Evolutionary conservation across 2,888 invertebrate genomes (phyloP).

Genomic region (Xylocampa areola): DNA sequence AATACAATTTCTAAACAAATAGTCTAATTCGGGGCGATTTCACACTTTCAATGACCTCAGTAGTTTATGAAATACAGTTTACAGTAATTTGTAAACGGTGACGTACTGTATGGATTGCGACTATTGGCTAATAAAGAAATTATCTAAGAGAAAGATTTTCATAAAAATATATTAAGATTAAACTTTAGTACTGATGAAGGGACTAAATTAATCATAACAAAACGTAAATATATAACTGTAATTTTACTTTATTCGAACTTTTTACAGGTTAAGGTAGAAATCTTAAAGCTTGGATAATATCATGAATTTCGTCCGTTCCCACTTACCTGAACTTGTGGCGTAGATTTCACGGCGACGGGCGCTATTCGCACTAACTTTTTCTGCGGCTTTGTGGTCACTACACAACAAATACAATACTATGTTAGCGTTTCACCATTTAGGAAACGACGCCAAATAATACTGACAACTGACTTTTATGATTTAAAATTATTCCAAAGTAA

Average conservation of each 20-base stretch:
- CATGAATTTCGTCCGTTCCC: not conserved
- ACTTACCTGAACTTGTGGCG: conserved; percentile 69
- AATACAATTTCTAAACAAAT: no score
- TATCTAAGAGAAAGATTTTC: no score
- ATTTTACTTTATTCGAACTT: not conserved
- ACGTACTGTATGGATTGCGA: no score
- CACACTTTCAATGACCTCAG: no score
- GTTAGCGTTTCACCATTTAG: conserved; percentile 22
- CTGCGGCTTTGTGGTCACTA: conserved; percentile 69
- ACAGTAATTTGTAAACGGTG: no score
- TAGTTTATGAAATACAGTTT: no score
- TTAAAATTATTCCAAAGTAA: conserved; percentile 67
- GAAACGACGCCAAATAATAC: conserved; percentile 32
- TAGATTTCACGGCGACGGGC: conserved; percentile 68
- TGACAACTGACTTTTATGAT: conserved; percentile 62
- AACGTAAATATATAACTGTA: not conserved
- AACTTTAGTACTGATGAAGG: no score
- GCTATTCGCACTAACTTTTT: conserved; percentile 83
- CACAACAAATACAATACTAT: conserved; percentile 46
- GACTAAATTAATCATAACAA: not conserved
- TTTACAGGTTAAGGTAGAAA: not conserved
- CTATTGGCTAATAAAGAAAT: no score
- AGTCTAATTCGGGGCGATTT: no score
- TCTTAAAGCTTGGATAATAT: not conserved
- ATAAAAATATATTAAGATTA: no score